These are phyloP conservation scores for Carassius auratus DNA, from an alignment of 2,113 vertebrate species.

Conservation along the genomic window DNA sequence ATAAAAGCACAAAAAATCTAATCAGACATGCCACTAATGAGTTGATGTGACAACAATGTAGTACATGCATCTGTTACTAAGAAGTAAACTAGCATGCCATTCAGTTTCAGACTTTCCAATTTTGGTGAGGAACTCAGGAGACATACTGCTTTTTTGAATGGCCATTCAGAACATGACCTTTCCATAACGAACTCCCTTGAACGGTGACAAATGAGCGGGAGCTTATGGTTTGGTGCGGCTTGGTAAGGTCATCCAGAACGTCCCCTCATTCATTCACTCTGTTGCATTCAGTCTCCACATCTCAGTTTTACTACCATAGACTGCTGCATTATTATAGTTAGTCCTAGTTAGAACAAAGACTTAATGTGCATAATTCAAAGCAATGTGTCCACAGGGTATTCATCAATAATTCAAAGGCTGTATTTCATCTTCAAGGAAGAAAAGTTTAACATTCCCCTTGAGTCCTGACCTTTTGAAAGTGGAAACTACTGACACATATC, in stretches of 20 bases:
- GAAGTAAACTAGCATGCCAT: not conserved
- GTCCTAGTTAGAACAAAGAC: conserved; percentile 61
- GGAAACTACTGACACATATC: conserved; percentile 72
- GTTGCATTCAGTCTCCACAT: not conserved
- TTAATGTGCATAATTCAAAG: conserved; percentile 65
- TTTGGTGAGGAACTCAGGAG: conserved; percentile 9
- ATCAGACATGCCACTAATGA: not conserved
- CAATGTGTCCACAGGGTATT: conserved; percentile 58
- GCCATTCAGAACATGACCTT: conserved; percentile 30
- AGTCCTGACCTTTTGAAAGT: conserved; percentile 68
- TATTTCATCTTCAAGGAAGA: conserved; percentile 73
- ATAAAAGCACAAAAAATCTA: not conserved
- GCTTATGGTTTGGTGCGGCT: not conserved
- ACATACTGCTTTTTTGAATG: conserved; percentile 43
- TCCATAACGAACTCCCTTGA: conserved; percentile 18
- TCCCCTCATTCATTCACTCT: not conserved
- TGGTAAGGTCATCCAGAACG: not conserved
- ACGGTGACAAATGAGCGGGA: not conserved
- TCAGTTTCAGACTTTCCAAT: not conserved
- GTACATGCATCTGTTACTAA: not conserved
- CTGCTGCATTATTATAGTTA: not conserved
- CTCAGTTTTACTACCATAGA: not conserved
- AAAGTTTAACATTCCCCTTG: conserved; percentile 74
- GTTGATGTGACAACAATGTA: not conserved
- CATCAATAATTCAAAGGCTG: conserved; percentile 77